A percentile compares a stretch with the other conserved stretches of the same genome.
These are phyloP conservation scores for Rhyacophila evoluta DNA, from an alignment of 2,888 invertebrate species.

Conservation along the genomic window DNA sequence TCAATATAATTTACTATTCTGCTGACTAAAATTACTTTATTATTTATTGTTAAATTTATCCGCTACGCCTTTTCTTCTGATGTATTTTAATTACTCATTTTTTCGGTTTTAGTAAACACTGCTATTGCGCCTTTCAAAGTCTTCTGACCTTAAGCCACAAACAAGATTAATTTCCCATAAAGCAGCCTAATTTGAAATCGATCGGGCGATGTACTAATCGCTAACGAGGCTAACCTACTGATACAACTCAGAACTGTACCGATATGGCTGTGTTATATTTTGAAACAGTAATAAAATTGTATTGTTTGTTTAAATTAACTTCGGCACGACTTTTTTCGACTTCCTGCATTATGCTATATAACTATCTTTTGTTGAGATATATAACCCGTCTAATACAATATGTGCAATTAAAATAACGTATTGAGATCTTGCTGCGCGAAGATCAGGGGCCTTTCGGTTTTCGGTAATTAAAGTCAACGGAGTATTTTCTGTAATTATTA, in stretches of 20 bases:
- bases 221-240: neutral
- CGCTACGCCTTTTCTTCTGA: no score
- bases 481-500: no score
- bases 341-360: neutral
- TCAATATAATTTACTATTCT: no score
- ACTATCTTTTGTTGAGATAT: no score
- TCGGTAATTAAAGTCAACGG: no score
- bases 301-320: neutral
- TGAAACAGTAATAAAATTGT: neutral
- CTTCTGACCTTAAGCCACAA: conserved; percentile 11
- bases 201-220: neutral
- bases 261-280: neutral
- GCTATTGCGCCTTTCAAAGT: conserved; percentile 3
- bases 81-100: neutral
- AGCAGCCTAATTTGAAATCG: conserved; percentile 15
- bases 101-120: neutral
- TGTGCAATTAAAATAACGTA: no score
- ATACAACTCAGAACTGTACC: neutral
- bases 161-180: conserved; percentile 24
- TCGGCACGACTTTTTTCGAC: neutral
- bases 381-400: no score
- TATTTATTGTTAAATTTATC: no score
- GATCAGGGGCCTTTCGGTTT: no score
- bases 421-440: no score
- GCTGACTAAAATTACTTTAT: no score